Base-by-base conservation (phyloP, 2,113 vertebrate genomes). In the Ammodytes marinus region DNA sequence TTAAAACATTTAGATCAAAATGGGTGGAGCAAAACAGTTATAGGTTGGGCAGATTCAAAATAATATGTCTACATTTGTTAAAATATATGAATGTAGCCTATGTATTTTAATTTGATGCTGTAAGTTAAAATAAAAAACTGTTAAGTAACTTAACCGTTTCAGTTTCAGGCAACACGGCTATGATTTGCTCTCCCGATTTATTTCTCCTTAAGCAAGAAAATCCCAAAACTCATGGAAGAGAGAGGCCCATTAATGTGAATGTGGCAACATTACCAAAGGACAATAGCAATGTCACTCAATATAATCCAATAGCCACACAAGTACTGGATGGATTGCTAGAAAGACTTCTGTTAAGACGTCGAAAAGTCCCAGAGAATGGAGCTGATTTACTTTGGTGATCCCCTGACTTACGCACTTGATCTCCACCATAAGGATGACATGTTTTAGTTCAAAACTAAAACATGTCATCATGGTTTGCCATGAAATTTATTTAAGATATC, bases 141-240 rank as follows among this genome's bases (percentile, higher is more conserved):
- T 27, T 27, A 27, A 27, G 27, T 27, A 27, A 27, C 27, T 27
- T 27, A 27, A 8, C 9, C 46, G 69, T 52, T 81, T n/a, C 1
- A 3, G 19, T 74, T 74, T 63, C 3, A 67, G 42, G 66, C 58
- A 68, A 43, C 19, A 35, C 8, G 39, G 15, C 19, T 53, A 17
- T 42, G 64, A 42, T 71, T 64, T 58, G 4, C 35, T 67, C 47
- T 50, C 35, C 15, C 60, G 42, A 57, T 66, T 52, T 58, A 52
- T 74, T 69, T 50, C 7, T 58, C 37, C 4, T 43, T 52, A n/a
- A 53, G 59, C n/a, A 37, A 40, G 35, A 55, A 43, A 39, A 61
- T 42, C 9, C 17, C 8, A 58, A 45, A 61, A 64, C 45, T 6
- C 27, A 5, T 4, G 27, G 35, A 9, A 47, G 4, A 3, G 37